These are phyloP conservation scores for Eledona agricola DNA, from an alignment of 2,888 invertebrate species.

Conservation along the genomic window DNA sequence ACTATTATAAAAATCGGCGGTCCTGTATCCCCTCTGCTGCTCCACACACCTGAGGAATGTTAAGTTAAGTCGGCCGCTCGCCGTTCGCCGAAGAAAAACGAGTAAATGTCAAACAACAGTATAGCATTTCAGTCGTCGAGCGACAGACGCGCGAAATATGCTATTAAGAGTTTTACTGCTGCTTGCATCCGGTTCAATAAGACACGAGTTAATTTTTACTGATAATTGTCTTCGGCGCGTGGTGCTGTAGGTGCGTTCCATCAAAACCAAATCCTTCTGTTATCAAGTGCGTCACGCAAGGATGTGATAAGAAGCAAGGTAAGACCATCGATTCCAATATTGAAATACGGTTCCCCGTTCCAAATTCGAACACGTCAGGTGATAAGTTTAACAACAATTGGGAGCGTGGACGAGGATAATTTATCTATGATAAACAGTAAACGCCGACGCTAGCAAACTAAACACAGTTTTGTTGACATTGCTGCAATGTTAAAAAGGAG, in stretches of 20 bases:
- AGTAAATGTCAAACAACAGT: constrained; percentile 36
- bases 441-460: constrained; percentile 26
- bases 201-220: constrained; percentile 8
- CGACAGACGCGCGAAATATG: constrained; percentile 27
- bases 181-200: constrained; percentile 29
- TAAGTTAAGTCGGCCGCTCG: constrained; percentile 17
- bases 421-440: constrained; percentile 28
- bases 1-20: no score
- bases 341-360: no score
- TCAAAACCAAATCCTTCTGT: no score
- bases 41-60: constrained; percentile 34
- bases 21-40: constrained; percentile 9
- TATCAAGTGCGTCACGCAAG: constrained; percentile 1
- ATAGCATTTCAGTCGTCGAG: constrained; percentile 23
- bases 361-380: no score
- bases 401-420: constrained; percentile 14
- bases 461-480: constrained; percentile 29
- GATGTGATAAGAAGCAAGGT: constrained; percentile 16
- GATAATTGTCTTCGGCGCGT: not conserved
- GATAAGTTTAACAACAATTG: no score
- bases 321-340: constrained; percentile 2
- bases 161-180: constrained; percentile 18
- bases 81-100: constrained; percentile 34
- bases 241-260: no score
- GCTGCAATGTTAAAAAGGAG: constrained; percentile 10